Base-by-base conservation (phyloP, 2,113 vertebrate species). In the Gopherus evgoodei region DNA sequence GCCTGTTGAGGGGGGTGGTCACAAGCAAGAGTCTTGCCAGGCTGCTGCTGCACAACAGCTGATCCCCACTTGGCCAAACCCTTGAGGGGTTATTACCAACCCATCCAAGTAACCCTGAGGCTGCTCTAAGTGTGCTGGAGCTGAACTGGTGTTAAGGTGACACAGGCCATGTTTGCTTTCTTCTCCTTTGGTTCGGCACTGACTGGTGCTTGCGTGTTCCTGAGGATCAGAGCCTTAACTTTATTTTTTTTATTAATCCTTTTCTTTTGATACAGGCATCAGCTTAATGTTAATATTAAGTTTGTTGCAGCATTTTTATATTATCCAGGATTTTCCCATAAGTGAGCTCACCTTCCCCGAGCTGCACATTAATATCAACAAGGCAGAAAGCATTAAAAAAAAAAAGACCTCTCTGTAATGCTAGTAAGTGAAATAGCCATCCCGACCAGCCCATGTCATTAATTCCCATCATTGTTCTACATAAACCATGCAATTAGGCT, bases 361-460 rank as follows among this genome's bases (percentile, higher is more conserved):
- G 86, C 56, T 88, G 92, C 27, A 94, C 50, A 75, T 44, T 38
- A 38, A 38, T 62, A 42, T 38, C 80, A 78, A 65, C n/a, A 86
- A 57, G 65, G 29, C 81, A 47, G 78, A 86, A 85, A 72, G 54
- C 29, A 31, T 13, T 81, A n/a, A 6, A 83, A 72, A 47, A 47
- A 72, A 78, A 50, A 90, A 47, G 1, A 24, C 53, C 7, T 11
- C 59, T 72, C 35, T 4, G 31, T 2, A 44, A 49, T 2, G 25
- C 87, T 57, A 83, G 31, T 21, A 44, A 88, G 49, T 0, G 0
- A 27, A 92, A 88, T 1, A 5, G 76, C 56, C 76, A 44, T 7
- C 42, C 24, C 4, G 83, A 13, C 29, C 53, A 7, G 21, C 4
- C 49, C 22, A n/a, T 0, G 3, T 5, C 0, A 0, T 13, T 0